These are phyloP conservation scores for Cephus pulcher DNA, from an alignment of 2,888 invertebrate genomes.

Conservation along the genomic window DNA sequence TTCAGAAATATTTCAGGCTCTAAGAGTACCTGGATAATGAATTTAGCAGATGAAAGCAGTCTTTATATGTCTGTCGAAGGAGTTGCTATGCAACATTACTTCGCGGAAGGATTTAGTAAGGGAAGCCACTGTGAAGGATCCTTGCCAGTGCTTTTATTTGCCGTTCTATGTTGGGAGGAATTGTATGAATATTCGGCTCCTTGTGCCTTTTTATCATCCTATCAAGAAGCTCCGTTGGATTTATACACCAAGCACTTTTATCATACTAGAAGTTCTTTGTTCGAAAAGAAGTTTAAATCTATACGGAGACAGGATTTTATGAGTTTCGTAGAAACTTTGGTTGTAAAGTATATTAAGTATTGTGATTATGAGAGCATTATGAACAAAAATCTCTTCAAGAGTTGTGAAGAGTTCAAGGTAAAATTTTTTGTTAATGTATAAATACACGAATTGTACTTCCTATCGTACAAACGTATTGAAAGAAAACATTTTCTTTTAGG, in stretches of 20 bases:
- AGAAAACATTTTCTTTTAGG: conserved; percentile 44
- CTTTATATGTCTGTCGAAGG: conserved; percentile 50
- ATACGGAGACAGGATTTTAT: conserved; percentile 62
- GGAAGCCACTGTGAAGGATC: conserved; percentile 79
- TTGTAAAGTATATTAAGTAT: conserved; percentile 43
- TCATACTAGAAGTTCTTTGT: conserved; percentile 70
- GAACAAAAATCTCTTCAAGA: conserved; percentile 36
- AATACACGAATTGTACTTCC: conserved; percentile 17
- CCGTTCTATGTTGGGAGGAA: conserved; percentile 83
- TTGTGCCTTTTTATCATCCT: conserved; percentile 75
- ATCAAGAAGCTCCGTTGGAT: conserved; percentile 81
- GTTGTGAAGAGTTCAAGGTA: conserved; percentile 47
- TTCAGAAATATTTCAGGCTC: conserved; percentile 32
- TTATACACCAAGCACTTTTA: conserved; percentile 77
- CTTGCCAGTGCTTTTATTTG: conserved; percentile 73
- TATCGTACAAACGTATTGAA: conserved; percentile 7
- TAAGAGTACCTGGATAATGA: conserved; percentile 52
- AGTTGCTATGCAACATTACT: conserved; percentile 42
- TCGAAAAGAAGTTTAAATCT: conserved; percentile 70
- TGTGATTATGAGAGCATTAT: conserved; percentile 44
- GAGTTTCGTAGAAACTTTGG: conserved; percentile 66
- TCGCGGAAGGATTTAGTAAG: conserved; percentile 35
- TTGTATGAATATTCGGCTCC: conserved; percentile 72
- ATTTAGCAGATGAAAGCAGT: conserved; percentile 25
- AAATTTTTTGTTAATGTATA: conserved; percentile 12